These are phyloP conservation scores for Eretmocerus hayati DNA, from an alignment of 2,888 invertebrate genomes.

Conservation along the genomic window DNA sequence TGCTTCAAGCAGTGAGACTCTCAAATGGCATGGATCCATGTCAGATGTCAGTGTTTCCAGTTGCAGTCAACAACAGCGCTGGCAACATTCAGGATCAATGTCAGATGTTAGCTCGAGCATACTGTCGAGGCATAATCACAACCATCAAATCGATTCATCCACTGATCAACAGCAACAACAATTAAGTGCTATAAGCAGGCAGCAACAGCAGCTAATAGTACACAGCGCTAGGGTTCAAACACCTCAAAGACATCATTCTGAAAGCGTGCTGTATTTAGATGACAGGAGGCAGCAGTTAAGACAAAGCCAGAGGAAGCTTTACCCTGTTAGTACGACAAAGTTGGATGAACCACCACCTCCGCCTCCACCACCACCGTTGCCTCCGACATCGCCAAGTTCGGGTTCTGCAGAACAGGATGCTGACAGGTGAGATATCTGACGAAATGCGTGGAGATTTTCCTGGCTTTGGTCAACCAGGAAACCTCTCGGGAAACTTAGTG, in stretches of 20 bases:
- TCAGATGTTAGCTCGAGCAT: constrained; percentile 36
- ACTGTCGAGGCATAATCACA: constrained; percentile 12
- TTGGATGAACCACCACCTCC: constrained; percentile 32
- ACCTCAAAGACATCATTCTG: constrained; percentile 71
- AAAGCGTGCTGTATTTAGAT: constrained; percentile 65
- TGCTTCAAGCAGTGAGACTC: constrained; percentile 67
- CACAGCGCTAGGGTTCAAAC: constrained; percentile 72
- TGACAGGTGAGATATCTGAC: no score
- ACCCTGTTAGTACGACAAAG: constrained; percentile 64
- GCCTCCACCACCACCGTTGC: no score
- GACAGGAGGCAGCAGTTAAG: constrained; percentile 52
- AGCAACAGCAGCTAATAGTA: constrained; percentile 65
- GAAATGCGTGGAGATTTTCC: no score
- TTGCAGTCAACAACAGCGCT: constrained; percentile 34
- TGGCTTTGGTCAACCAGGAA: no score
- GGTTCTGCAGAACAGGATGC: no score
- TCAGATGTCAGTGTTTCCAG: constrained; percentile 51
- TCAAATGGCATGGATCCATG: constrained; percentile 66
- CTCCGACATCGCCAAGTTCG: no score
- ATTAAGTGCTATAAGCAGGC: constrained; percentile 41
- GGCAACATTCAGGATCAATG: constrained; percentile 41
- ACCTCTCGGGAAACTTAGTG: no score
- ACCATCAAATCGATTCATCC: constrained; percentile 28
- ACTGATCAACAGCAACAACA: constrained; percentile 38
- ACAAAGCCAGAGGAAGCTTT: constrained; percentile 60